These are phyloP conservation scores for Pluvianellus socialis DNA, from an alignment of 2,113 vertebrate species.

Conservation along the genomic window DNA sequence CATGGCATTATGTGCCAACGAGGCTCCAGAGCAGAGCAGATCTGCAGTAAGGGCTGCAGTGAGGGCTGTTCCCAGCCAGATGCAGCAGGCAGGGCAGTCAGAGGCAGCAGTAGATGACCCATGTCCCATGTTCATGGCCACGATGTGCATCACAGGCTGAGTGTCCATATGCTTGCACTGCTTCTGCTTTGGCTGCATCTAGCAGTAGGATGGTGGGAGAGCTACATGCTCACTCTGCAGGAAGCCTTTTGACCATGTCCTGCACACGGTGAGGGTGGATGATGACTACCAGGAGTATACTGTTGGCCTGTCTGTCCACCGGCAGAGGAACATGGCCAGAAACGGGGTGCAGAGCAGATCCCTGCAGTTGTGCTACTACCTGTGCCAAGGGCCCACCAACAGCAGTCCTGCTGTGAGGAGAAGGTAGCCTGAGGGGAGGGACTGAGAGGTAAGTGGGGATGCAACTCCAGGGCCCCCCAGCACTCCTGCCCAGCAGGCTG, in stretches of 20 bases:
- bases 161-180: background rate
- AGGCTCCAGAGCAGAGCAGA: background rate
- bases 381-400: too few species aligned
- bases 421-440: background rate
- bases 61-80: background rate
- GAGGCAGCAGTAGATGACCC: background rate
- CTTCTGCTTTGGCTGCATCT: background rate
- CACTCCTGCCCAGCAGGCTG: background rate
- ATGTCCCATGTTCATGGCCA: background rate
- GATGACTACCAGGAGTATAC: too few species aligned
- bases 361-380: accelerated
- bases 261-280: accelerated
- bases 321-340: background rate
- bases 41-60: too few species aligned
- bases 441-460: accelerated
- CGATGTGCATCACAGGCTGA: accelerated
- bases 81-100: background rate
- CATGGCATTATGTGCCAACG: accelerated
- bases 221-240: background rate
- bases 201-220: background rate
- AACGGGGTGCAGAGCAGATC: background rate
- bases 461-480: too few species aligned
- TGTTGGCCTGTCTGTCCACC: accelerated
- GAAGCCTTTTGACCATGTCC: background rate
- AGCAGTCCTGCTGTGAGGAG: accelerated